Base-by-base conservation (phyloP, 2,888 invertebrate species). In the Lysandra coridon region DNA sequence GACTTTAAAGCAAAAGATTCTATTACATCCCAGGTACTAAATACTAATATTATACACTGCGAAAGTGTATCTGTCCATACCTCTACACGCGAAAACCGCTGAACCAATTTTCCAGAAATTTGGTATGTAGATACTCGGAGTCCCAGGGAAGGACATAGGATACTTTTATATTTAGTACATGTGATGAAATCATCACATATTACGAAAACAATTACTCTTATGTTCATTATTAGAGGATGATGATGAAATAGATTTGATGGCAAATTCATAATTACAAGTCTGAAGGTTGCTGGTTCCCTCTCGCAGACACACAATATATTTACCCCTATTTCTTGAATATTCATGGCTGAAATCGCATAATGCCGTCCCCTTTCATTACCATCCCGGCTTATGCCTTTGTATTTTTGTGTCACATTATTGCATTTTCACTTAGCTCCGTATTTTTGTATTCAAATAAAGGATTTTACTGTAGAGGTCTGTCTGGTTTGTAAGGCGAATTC, bases 311-410 rank as follows among this genome's bases (percentile, higher is more conserved):
- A 69, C 69, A 69, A 69, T 69, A 74, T 75, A 75, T 75, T 75
- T 75, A 75, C 30, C 76, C 76, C 74, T 44, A 74, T 44, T 74
- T 74, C 44, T 74, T 74, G 82, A 83, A 83, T 83, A 83, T 83
- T 83, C 83, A 83, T 83, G 78, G 75, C 64, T 76, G 80, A 79
- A 79, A 80, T 78, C 78, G 79, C 81, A 53, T 82, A 79, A 79
- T 78, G 40, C 69, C 64, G 80, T 73, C 81, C 83, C 82, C 80
- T 82, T 80, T 79, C 80, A 79, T 82, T 80, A 80, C 80, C 79
- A 79, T 53, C 80, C 73, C 23, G n/a, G 80, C 76, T 60, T 79
- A 74, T 80, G 79, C 79, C 78, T 81, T 76, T 79, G 75, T 75
- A 53, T 53, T 76, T 76, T 76, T 76, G 76, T 57, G 23, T 44